Conservation (phyloP, 2,797 vertebrate genomes). For the Ammospiza maritima region DNA sequence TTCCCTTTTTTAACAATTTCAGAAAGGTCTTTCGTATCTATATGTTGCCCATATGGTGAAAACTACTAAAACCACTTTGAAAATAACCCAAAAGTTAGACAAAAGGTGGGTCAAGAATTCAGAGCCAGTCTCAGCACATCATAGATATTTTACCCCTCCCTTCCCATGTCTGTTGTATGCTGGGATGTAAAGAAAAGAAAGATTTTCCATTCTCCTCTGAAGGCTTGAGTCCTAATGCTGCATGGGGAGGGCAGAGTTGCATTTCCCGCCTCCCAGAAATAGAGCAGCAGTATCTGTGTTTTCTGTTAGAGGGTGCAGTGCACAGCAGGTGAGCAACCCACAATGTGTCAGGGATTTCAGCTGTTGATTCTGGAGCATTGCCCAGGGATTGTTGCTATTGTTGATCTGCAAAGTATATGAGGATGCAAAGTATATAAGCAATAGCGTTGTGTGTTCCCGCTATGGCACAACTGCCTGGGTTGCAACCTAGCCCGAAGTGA, state of each 20-base stretch:
- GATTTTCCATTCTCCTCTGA: not conserved
- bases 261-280: rapidly evolving
- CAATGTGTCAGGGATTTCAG: not conserved
- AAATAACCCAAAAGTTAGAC: not conserved
- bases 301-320: not conserved
- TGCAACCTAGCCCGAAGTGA: not conserved
- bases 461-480: not conserved
- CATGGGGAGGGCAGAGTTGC: rapidly evolving
- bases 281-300: not conserved
- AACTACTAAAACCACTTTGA: not conserved
- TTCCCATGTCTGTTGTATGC: too few relatives aligned
- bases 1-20: not conserved
- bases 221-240: not conserved
- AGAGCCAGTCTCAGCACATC: not conserved
- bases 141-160: not conserved
- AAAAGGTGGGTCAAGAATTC: not conserved
- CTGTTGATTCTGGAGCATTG: not conserved
- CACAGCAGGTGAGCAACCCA: rapidly evolving
- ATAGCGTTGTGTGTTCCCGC: rapidly evolving
- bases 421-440: not conserved
- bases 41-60: not conserved
- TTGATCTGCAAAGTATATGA: not conserved
- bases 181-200: not conserved
- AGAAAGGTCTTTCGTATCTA: not conserved
- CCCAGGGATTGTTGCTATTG: not conserved